phyloP scores from a whole-genome alignment of 2,797 vertebrate genomes.

The Poecilia wingei region DNA sequence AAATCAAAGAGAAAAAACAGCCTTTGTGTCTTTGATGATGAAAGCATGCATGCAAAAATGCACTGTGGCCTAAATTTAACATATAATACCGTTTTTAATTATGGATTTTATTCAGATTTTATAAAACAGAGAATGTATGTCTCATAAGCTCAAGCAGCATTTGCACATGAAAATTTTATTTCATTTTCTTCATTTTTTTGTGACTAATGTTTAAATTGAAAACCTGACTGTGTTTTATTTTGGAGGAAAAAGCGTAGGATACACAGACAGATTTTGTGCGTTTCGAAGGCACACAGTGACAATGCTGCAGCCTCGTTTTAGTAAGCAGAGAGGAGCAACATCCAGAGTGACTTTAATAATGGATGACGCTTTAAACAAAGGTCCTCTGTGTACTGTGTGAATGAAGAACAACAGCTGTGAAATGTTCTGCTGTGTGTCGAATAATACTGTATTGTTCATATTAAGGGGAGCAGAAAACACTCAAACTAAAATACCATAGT shows the following conservation, averaged over 20 bases:
- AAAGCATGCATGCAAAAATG: constrained; percentile 52
- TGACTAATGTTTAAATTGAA: neutral
- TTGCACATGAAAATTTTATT: neutral
- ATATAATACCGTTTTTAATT: constrained; percentile 60
- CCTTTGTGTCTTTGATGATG: constrained; percentile 60
- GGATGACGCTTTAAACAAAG: constrained; percentile 2
- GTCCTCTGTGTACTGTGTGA: neutral
- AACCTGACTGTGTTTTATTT: neutral
- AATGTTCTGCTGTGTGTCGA: neutral
- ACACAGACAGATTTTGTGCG: neutral
- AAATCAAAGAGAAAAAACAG: constrained; percentile 44
- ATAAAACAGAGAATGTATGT: neutral
- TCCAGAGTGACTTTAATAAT: constrained; percentile 1
- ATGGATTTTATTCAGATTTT: constrained; percentile 36
- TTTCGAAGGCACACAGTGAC: neutral
- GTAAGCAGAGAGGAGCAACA: neutral
- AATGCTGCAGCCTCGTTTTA: constrained; percentile 3
- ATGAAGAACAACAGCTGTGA: neutral
- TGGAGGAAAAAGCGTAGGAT: neutral
- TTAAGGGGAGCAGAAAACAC: neutral
- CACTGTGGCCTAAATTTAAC: constrained; percentile 50
- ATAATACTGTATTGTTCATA: neutral
- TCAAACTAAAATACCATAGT: neutral
- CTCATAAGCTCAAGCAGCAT: neutral
- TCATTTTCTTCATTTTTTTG: neutral